Conservation (phyloP, 37 sponge, comb jelly and placozoan genomes). For the Axinella damicornis region DNA sequence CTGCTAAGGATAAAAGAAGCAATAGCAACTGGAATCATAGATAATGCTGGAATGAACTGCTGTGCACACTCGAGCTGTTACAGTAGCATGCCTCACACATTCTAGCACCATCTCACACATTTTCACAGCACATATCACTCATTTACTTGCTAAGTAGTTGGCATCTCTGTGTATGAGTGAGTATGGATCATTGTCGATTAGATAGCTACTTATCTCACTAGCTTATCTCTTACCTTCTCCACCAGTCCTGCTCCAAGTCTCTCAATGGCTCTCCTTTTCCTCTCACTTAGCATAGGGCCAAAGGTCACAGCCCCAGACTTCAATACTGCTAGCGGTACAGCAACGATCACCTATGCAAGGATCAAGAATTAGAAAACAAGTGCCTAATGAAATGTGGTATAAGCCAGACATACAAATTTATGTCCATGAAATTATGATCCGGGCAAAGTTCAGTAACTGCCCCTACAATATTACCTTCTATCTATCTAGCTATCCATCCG, state of each 20-base stretch:
- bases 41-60: too few species aligned
- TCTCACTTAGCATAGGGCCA: conserved; percentile 71
- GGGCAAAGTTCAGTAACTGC: too few species aligned
- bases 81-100: too few species aligned
- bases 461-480: too few species aligned
- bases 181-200: background rate
- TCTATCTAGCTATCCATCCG: too few species aligned
- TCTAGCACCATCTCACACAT: too few species aligned
- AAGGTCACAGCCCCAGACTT: conserved; percentile 65
- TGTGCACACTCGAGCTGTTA: too few species aligned
- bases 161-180: too few species aligned
- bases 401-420: background rate
- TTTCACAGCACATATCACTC: too few species aligned
- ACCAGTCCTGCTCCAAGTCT: conserved; percentile 87
- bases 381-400: background rate
- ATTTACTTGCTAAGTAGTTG: too few species aligned
- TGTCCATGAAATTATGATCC: background rate
- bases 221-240: conserved; percentile 71
- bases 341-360: conserved; percentile 85
- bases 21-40: too few species aligned
- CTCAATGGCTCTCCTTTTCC: conserved; percentile 74
- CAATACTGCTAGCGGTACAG: conserved; percentile 83
- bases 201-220: background rate
- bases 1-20: too few species aligned
- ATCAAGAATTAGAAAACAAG: conserved; percentile 13